A percentile compares a stretch with the other conserved stretches of the same genome.
Evolutionary conservation across 2,888 invertebrate genomes (phyloP).

Genomic region (Drosophila setosimentum): DNA sequence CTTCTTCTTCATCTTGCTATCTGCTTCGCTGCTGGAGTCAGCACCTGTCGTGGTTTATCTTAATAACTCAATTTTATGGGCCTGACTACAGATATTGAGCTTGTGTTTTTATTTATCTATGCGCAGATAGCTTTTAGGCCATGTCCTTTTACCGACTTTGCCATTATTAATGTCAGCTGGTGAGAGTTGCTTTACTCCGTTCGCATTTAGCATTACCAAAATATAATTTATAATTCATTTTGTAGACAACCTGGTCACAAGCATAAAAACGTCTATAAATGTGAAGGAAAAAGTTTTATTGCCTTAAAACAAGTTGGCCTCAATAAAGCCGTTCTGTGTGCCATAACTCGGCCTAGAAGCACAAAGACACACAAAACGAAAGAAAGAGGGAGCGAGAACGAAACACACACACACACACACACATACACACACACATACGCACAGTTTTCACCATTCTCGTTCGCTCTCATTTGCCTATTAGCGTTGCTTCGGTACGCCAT

Average conservation of each 20-base stretch:
- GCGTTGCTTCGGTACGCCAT: slow-evolving; percentile 68
- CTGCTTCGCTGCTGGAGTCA: slow-evolving; percentile 6
- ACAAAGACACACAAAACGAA: not conserved
- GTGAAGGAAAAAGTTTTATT: slow-evolving; percentile 70
- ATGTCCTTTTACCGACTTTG: slow-evolving; percentile 65
- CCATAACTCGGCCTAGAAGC: slow-evolving; percentile 23
- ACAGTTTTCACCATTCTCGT: slow-evolving; percentile 26
- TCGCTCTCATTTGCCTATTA: slow-evolving; percentile 73
- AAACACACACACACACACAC: slow-evolving; percentile 14
- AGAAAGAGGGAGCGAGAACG: not conserved
- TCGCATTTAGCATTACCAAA: slow-evolving; percentile 49
- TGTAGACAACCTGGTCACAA: slow-evolving; percentile 53
- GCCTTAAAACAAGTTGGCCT: slow-evolving; percentile 69
- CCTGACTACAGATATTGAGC: slow-evolving; percentile 43
- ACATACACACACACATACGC: not conserved
- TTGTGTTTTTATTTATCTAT: slow-evolving; percentile 54
- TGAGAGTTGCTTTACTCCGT: slow-evolving; percentile 37
- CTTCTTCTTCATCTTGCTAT: not conserved
- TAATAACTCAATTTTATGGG: slow-evolving; percentile 78
- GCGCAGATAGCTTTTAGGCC: slow-evolving; percentile 46
- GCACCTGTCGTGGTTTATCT: slow-evolving; percentile 56
- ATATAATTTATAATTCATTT: slow-evolving; percentile 75
- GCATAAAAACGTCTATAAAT: slow-evolving; percentile 72
- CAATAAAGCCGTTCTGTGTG: slow-evolving; percentile 18
- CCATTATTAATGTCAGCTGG: slow-evolving; percentile 65